A percentile compares a stretch with the other conserved stretches of the same genome.
Evolutionary conservation across 2,888 invertebrate genomes (phyloP).

Genomic region (Heliconius ismenius): DNA sequence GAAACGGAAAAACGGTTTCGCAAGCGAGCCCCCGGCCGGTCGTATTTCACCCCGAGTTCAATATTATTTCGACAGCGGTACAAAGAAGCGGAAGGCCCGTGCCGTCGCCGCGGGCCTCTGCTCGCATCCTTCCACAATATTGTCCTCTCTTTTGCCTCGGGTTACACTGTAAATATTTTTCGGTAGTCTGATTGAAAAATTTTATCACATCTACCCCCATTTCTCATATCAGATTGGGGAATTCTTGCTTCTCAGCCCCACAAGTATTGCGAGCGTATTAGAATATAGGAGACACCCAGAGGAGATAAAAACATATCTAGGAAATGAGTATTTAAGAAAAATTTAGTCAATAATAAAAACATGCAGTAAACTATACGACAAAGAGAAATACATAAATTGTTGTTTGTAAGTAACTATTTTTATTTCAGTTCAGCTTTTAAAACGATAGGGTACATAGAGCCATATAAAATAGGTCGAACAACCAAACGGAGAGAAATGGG

Average conservation of each 20-base stretch:
- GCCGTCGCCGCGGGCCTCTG: conserved; percentile 70
- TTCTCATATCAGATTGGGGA: conserved; percentile 70
- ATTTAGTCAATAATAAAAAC: neutral
- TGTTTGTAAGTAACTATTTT: neutral
- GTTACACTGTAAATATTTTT: conserved; percentile 81
- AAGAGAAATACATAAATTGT: conserved; percentile 26
- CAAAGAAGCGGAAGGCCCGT: conserved; percentile 76
- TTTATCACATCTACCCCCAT: conserved; percentile 73
- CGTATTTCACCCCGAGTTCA: conserved; percentile 79
- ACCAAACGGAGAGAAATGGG: conserved; percentile 44
- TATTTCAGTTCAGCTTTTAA: neutral
- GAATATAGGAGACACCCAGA: neutral
- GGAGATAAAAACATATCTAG: neutral
- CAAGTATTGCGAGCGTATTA: neutral
- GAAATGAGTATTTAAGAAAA: neutral
- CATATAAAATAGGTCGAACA: conserved; percentile 26
- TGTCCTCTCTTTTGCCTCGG: conserved; percentile 76
- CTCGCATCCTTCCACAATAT: conserved; percentile 76
- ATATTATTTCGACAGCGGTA: conserved; percentile 79
- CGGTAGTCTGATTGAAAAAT: conserved; percentile 78
- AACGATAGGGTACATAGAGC: neutral
- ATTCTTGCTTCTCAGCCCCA: conserved; percentile 1
- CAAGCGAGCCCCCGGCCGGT: conserved; percentile 72
- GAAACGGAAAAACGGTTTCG: conserved; percentile 77
- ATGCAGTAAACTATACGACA: neutral